Base-by-base conservation (phyloP, 2,888 invertebrate genomes). In the Yponomeuta evonymella region DNA sequence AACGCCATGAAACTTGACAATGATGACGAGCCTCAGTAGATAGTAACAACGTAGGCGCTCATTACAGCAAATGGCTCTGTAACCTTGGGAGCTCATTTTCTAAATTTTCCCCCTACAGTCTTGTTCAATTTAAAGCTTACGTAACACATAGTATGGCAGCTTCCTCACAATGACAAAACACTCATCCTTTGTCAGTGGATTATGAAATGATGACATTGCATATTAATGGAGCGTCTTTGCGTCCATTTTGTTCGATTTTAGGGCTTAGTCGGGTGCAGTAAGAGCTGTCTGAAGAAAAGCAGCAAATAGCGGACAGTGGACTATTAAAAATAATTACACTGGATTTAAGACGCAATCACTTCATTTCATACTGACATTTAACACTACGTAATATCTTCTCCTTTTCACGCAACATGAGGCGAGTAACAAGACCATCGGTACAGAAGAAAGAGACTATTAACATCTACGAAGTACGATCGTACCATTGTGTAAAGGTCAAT, bases 401-500 rank as follows among this genome's bases (percentile, higher is more conserved):
- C 51, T 58, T 43, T 58, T 58, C 51, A 58, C 51, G 15, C 12
- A 58, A 58, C 51, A 58, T 15, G 15, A 15, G 51, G 51, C 15
- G 51, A 15, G 51, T 15, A 58, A 58, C 51, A 58, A 58, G 51
- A 15, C 51, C 2, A 58, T 58, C 12, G 15, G 12, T 58, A 5
- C 15, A 58, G 15, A 58, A 58, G 15, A 15, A 58, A 58, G 51
- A 58, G 15, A 58, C 51, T 15, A 51, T 51, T 58, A 58, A 3
- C 51, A 58, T 58, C 51, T 15, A 15, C 51, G 51, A 58, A 15
- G 51, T 58, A 58, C 15, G 51, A 58, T 12, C 33, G 12, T 29
- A 58, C 70, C 70, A 70, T 70, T 66, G 70, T 70, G n/a, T 33
- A 29, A n/a, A 70, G 70, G 65, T 72, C 72, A 67, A 58, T 51